A percentile compares a stretch with the other conserved stretches of the same genome.
Evolutionary conservation across 1,140 invertebrate genomes (phyloP).

Genomic region (Lineus longissimus): DNA sequence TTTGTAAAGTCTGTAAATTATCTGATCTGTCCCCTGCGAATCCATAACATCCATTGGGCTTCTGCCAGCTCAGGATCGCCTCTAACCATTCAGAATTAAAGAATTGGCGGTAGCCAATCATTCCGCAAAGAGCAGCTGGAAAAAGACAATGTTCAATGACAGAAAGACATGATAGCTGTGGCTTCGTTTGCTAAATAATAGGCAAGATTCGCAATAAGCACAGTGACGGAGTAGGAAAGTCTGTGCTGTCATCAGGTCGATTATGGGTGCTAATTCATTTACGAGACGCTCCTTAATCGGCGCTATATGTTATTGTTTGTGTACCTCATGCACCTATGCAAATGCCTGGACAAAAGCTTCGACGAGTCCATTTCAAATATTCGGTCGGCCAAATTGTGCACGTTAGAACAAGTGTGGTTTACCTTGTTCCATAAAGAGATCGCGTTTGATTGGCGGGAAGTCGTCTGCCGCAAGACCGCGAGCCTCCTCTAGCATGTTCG

Average conservation of each 20-base stretch:
- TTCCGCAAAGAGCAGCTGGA: slow-evolving; percentile 45
- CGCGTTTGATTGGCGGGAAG: slow-evolving; percentile 28
- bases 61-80: slow-evolving; percentile 42
- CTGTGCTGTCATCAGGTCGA: no score
- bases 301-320: no score
- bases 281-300: no score
- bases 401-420: not conserved
- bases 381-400: no score
- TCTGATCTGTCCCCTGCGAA: slow-evolving; percentile 12
- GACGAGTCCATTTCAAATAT: no score
- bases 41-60: slow-evolving; percentile 30
- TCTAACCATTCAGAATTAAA: slow-evolving; percentile 41
- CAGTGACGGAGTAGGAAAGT: no score
- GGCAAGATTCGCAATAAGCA: no score
- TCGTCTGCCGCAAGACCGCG: slow-evolving; percentile 23
- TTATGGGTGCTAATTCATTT: no score
- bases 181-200: no score
- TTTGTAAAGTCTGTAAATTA: not conserved
- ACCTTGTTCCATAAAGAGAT: slow-evolving; percentile 50
- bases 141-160: slow-evolving; percentile 7
- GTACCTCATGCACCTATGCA: no score
- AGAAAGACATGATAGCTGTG: no score
- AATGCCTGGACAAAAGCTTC: no score
- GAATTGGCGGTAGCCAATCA: slow-evolving; percentile 43
- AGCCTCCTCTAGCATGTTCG: slow-evolving; percentile 38